Conservation (phyloP, 2,888 invertebrate species). For the Exocentrus adspersus region DNA sequence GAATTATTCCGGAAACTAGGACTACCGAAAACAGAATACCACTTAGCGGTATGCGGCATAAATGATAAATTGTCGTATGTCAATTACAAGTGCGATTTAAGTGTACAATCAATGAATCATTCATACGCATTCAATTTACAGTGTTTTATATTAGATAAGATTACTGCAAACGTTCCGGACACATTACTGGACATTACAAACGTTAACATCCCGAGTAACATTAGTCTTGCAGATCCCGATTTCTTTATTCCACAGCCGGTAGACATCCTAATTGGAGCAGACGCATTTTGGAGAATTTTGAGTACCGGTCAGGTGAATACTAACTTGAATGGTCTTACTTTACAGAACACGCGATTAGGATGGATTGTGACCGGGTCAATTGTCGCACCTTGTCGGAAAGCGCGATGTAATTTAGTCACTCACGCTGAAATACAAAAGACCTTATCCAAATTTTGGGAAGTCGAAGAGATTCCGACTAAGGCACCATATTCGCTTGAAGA, state of each 20-base stretch:
- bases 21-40: background rate
- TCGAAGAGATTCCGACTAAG: too few species aligned
- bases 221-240: slow-evolving; percentile 24
- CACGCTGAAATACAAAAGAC: too few species aligned
- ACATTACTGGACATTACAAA: background rate
- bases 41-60: slow-evolving; percentile 27
- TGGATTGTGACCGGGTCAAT: slow-evolving; percentile 27
- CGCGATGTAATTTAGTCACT: background rate
- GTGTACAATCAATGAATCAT: slow-evolving; percentile 12
- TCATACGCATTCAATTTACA: slow-evolving; percentile 17
- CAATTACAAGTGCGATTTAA: slow-evolving; percentile 25
- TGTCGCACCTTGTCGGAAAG: background rate
- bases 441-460: too few species aligned
- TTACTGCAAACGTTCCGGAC: slow-evolving; percentile 18
- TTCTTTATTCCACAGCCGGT: slow-evolving; percentile 21
- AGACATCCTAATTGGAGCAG: slow-evolving; percentile 30
- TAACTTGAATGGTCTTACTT: slow-evolving; percentile 6
- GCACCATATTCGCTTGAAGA: too few species aligned
- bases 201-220: slow-evolving; percentile 22
- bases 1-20: slow-evolving; percentile 16
- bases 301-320: background rate
- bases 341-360: slow-evolving; percentile 27
- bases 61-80: slow-evolving; percentile 21
- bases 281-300: slow-evolving; percentile 27
- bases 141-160: slow-evolving; percentile 28